phyloP scores from a whole-genome alignment of 2,797 vertebrate species.

The Natrix natrix region DNA sequence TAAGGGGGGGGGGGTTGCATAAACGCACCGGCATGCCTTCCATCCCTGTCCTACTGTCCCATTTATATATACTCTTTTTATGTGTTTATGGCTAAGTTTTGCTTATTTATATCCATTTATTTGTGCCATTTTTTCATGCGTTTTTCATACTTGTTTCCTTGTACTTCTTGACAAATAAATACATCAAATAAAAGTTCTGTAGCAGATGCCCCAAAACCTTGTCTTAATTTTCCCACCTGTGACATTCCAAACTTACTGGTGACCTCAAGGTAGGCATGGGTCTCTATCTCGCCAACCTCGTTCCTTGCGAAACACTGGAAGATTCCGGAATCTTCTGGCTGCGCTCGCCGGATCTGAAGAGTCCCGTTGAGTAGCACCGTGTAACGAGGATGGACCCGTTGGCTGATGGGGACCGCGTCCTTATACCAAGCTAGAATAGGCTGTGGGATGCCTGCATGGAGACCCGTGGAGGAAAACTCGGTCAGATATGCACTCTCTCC shows the following conservation, averaged over 20 bases:
- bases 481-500: neutral
- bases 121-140: no score
- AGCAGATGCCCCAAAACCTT: neutral
- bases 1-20: no score
- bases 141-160: no score
- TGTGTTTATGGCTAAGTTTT: no score
- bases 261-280: constrained; percentile 84
- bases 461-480: rapidly evolving
- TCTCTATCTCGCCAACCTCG: constrained; percentile 82
- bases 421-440: constrained; percentile 90
- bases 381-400: constrained; percentile 84
- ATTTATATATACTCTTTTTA: no score
- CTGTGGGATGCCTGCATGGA: constrained; percentile 77
- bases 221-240: neutral
- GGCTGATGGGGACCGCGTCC: constrained; percentile 80
- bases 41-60: no score
- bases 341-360: constrained; percentile 80
- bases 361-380: constrained; percentile 75
- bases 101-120: no score
- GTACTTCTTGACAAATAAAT: no score
- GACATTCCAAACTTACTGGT: constrained; percentile 81
- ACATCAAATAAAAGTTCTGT: neutral
- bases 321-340: constrained; percentile 85
- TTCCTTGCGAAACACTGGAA: constrained; percentile 92
- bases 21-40: no score